Evolutionary conservation across 2,113 vertebrate species (phyloP).

Genomic region (Puntigrus tetrazona): DNA sequence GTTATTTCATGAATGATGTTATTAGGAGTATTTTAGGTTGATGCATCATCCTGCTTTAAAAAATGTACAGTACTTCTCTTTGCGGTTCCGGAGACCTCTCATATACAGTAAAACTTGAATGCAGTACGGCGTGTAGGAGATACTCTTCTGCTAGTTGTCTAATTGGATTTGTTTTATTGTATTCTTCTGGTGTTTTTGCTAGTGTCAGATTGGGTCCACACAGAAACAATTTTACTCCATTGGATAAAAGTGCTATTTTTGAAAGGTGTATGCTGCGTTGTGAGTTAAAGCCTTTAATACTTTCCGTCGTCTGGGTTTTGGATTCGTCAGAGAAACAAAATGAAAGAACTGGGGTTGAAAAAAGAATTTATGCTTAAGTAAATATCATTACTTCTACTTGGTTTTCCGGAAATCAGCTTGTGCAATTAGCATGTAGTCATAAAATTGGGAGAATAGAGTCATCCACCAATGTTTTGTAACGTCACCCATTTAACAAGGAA

Average conservation of each 20-base stretch:
- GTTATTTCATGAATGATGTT: not conserved
- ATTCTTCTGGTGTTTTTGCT: not conserved
- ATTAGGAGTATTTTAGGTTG: not conserved
- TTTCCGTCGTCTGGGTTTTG: not conserved
- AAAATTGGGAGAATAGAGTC: not conserved
- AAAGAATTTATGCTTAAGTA: not conserved
- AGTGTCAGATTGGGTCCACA: not conserved
- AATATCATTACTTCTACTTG: not conserved
- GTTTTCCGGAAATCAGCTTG: not conserved
- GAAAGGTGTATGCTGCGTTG: not conserved
- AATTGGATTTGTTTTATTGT: conserved; percentile 8
- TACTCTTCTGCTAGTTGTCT: not conserved
- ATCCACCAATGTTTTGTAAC: not conserved
- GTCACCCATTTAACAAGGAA: not conserved
- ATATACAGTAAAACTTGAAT: not conserved
- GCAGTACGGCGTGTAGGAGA: not conserved
- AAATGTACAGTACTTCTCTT: not conserved
- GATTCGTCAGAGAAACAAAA: not conserved
- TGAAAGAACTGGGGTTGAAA: not conserved
- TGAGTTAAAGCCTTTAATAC: not conserved
- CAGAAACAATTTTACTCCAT: not conserved
- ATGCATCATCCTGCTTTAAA: not conserved
- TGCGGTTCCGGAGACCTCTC: not conserved
- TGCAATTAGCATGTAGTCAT: not conserved
- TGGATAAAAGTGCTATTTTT: conserved; percentile 7